Base-by-base conservation (phyloP, 2,113 vertebrate species). In the Cardinalis cardinalis region DNA sequence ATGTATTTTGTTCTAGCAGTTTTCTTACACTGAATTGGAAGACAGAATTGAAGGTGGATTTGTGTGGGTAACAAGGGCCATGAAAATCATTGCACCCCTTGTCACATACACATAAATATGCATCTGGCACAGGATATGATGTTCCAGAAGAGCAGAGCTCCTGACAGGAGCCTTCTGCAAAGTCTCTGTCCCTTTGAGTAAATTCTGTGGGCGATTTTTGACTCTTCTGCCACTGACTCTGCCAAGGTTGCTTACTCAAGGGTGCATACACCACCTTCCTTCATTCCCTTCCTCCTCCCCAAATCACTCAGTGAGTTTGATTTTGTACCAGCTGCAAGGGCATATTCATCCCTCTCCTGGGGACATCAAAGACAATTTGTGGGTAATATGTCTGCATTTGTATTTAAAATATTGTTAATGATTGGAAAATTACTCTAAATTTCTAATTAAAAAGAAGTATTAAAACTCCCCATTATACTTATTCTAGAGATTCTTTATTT, bases 211-310 rank as follows among this genome's bases (percentile, higher is more conserved):
- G 11, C 1, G 1, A 17, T n/a, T 72, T 70, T 49, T 40, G 40
- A 1, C 29, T 49, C 11, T 88, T 77, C 31, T 81, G 26, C 26
- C 4, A 4, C 14, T 40, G 29, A 16, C 19, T 44, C 60, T 52
- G 53, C n/a, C 19, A 52, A 66, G 16, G 16, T 8, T 2, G 0
- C 21, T 63, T 36, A 29, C 11, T 8, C 3, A 26, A 59, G 4
- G 8, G 18, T 51, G 58, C 14, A 6, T n/a, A 18, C 31, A 34
- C 4, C n/a, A 31, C 5, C 0, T 46, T 58, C 21, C 16, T 41
- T 80, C 38, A 10, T 55, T 77, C 24, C 9, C 7, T 34, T 77
- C 36, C 20, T 70, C 40, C 24, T 32, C 28, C 55, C 12, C 16
- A 43, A 26, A 16, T 59, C 17, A 41, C 23, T 56, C 36, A 10